Evolutionary conservation across 1,140 invertebrate genomes (phyloP), one percentile per base, ranked within the genome.

Genomic region (Microplitis mediator): DNA sequence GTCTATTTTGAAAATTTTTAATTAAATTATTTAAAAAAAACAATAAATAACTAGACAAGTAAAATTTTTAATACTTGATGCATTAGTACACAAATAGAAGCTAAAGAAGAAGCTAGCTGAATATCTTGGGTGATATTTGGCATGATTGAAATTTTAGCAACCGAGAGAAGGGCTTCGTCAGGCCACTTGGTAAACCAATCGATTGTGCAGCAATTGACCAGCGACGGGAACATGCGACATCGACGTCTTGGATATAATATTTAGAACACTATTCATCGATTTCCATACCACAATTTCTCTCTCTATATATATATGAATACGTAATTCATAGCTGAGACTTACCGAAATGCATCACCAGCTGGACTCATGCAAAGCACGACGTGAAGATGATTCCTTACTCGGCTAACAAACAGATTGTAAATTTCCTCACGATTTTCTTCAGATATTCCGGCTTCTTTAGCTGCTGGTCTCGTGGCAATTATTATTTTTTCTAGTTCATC

Each of bases 301-400:
- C 9, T 23, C 32, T 67, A 23, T 39, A 16, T 16, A 4, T 9
- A 13, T 13, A 45, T 23, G 16, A 2, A 68, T 51, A n/a, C n/a
- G 51, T n/a, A 35, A 23, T 45, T 4, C 16, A 35, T 14, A 3
- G n/a, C n/a, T 61, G 31, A 14, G 23, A 58, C 50, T 35, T 3
- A 61, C 50, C 93, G 89, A 82, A 97, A 97, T 1, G 93, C 90
- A 82, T 94, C 94, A 1, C 95, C 95, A 35, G 96, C 93, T 4
- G 92, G 95, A 88, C 94, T 96, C 95, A 96, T 96, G 58, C 94
- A 95, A 13, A 96, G 90, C 60, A 95, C 94, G 2, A 96, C 89
- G 80, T 96, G 95, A 4, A 97, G 87, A 86, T 95, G 94, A 70
- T 90, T 91, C 31, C 93, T 85, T 3, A 96, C 93, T 64, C 93